Percentiles rank a stretch among this genome's conserved stretches.
These are phyloP conservation scores for Abrostola tripartita DNA, from an alignment of 2,888 invertebrate species.

Conservation along the genomic window DNA sequence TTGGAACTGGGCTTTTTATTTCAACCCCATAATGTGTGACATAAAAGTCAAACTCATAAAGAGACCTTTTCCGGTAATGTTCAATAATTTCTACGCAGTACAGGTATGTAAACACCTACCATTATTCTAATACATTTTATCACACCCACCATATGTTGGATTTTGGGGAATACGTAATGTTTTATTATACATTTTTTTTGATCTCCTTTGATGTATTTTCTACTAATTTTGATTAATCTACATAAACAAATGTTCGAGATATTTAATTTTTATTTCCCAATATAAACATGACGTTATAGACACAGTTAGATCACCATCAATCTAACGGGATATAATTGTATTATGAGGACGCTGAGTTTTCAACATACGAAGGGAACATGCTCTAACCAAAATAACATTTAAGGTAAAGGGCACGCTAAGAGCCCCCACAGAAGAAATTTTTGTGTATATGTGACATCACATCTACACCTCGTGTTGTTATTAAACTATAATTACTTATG, in stretches of 20 bases:
- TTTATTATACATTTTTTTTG: not conserved
- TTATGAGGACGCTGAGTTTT: slow-evolving; percentile 31
- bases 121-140: not conserved
- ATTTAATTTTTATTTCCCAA: slow-evolving; percentile 24
- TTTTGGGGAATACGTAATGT: not conserved
- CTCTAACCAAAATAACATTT: slow-evolving; percentile 47
- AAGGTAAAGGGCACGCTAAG: slow-evolving; percentile 38
- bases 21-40: not conserved
- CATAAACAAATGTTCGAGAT: not conserved
- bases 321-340: slow-evolving; percentile 5
- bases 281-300: slow-evolving; percentile 1
- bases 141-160: not conserved
- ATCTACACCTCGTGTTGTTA: not conserved
- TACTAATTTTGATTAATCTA: not conserved
- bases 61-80: not conserved
- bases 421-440: slow-evolving; percentile 35
- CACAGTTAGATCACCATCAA: slow-evolving; percentile 19
- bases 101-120: not conserved
- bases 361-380: slow-evolving; percentile 33
- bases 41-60: too few species aligned
- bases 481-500: too few species aligned
- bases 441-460: slow-evolving; percentile 10
- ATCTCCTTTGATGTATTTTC: not conserved
- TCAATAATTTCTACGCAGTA: not conserved
- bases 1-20: slow-evolving; percentile 18